Evolutionary conservation across 2,888 invertebrate genomes (phyloP), one percentile per base, ranked within the genome.

Genomic region (Norana najaformis): DNA sequence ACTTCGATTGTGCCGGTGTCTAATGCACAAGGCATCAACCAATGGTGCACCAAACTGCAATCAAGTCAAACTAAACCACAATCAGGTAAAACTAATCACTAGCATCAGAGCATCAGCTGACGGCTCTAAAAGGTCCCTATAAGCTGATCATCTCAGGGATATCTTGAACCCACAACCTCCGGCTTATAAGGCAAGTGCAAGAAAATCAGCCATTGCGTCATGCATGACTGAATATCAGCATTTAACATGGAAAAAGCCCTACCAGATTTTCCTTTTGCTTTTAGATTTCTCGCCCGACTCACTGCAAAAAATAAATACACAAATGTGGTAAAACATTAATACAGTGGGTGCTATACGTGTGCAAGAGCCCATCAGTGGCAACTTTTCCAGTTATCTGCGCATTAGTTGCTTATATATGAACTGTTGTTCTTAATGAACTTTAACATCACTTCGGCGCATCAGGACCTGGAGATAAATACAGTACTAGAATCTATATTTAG

Each of bases 201-300:
- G n/a, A 69, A 69, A 69, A 69, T n/a, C n/a, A n/a, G 69, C 69
- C 30, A 69, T n/a, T 69, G 69, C 69, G 6, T 69, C 53, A 69
- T 11, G 1, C n/a, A 69, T n/a, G n/a, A n/a, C n/a, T 8, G 11
- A 69, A 30, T 69, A n/a, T 69, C n/a, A 69, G 30, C 8, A n/a
- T 69, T 69, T n/a, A 69, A 69, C 3, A 69, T n/a, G n/a, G 69
- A 69, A 30, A n/a, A 82, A 30, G 34, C 92, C 93, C 92, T 91
- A 96, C 97, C 98, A 96, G 97, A 97, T 96, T 98, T 98, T 94
- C 98, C 98, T 96, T 98, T 98, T 91, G 97, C 96, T 91, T 98
- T 95, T 92, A 98, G 96, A 93, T 97, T 97, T 94, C 96, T 96
- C 92, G 97, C 98, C 95, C 96, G 96, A 95, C 97, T 97, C 93